Percentiles rank a stretch among this genome's conserved stretches.
phyloP scores from a whole-genome alignment of 2,113 vertebrate genomes.

The Pollimyrus isidori region DNA sequence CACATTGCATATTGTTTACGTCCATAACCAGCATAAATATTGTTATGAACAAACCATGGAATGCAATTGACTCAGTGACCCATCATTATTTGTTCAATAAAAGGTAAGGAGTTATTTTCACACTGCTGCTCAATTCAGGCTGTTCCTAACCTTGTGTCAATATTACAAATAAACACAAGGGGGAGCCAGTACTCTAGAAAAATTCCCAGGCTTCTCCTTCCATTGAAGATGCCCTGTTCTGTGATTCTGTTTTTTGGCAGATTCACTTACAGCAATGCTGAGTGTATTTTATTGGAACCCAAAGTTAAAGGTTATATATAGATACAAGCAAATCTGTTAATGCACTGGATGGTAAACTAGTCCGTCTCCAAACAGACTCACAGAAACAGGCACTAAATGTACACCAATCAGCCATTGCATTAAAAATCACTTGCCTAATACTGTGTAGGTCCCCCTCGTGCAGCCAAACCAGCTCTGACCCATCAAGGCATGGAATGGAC shows the following conservation, averaged over 20 bases:
- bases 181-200: conserved; percentile 24
- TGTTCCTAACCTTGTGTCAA: background rate
- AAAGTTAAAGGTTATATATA: background rate
- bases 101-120: background rate
- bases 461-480: background rate
- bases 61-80: background rate
- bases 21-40: background rate
- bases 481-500: background rate
- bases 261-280: background rate
- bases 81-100: background rate
- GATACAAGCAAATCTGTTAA: background rate
- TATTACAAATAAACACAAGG: conserved; percentile 35
- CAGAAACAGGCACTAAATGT: background rate
- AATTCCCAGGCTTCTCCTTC: background rate
- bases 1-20: background rate
- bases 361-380: background rate
- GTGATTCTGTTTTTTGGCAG: background rate
- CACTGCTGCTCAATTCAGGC: background rate
- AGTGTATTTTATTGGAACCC: background rate
- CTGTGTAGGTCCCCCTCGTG: background rate
- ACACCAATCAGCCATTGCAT: background rate
- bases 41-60: background rate
- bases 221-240: background rate
- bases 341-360: background rate
- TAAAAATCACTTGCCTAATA: background rate